A percentile compares a stretch with the other conserved stretches of the same genome.
Conservation (phyloP, 2,888 invertebrate species). For the Geophilus truncorum region DNA sequence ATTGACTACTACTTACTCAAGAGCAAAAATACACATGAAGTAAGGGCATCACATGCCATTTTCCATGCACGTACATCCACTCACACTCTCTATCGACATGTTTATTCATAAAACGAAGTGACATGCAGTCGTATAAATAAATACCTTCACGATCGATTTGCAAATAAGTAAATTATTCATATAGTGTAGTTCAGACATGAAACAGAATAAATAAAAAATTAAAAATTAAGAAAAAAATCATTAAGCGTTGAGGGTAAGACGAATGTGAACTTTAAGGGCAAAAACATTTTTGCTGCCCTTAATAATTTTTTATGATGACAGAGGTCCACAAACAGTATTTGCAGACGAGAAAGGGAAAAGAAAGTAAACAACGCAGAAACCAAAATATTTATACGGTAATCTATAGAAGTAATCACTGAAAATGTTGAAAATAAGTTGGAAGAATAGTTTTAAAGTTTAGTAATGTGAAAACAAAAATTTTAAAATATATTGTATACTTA, state of each 20-base stretch:
- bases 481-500: too few relatives aligned
- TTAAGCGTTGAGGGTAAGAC: background rate
- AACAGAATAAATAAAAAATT: background rate
- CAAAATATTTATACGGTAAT: background rate
- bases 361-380: background rate
- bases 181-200: too few relatives aligned
- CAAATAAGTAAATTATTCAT: too few relatives aligned
- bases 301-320: background rate
- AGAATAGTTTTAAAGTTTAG: too few relatives aligned
- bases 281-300: background rate
- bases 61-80: conserved; percentile 10
- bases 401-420: background rate
- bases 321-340: background rate
- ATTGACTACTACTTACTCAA: background rate
- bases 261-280: background rate
- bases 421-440: background rate
- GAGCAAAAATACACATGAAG: background rate
- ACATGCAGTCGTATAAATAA: background rate
- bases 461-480: too few relatives aligned
- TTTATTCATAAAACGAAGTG: background rate
- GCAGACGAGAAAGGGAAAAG: background rate
- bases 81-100: background rate
- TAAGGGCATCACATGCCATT: background rate
- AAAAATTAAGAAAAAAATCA: background rate
- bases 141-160: background rate